Base-by-base conservation (phyloP, 2,888 invertebrate species). In the Beris morrisii region DNA sequence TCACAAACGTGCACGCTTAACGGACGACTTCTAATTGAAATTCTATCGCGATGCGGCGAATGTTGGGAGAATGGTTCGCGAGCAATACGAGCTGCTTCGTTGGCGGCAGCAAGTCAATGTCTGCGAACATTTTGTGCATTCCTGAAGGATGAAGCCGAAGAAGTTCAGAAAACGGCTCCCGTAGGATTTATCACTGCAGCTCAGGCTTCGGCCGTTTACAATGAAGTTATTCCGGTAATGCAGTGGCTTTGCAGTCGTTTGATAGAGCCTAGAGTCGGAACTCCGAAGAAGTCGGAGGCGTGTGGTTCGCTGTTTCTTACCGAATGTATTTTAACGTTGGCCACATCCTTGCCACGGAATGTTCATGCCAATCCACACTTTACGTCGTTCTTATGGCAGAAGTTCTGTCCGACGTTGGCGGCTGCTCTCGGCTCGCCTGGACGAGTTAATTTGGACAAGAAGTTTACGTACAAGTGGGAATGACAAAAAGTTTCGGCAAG, bases 81-180 rank as follows among this genome's bases (percentile, higher is more conserved):
- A 69, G 92, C 90, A 57, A 90, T 92, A 3, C 87, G 91, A 70
- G 94, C 93, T 0, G 94, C 95, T 0, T 93, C 94, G 0, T 85
- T 93, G 73, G 95, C 95, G 2, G 94, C 95, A 0, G 92, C 95
- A 6, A 93, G 93, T 65, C 95, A 95, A 78, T 91, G 93, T 4
- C 80, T 96, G 43, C 84, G 93, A 55, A 92, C 93, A 0, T 94
- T 95, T 77, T 92, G 92, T 74, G 86, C 90, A 28, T 92, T 92
- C 76, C 80, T 93, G 61, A 92, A 81, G 63, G 81, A 81, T 72
- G 84, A 84, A 73, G 84, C 75, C 73, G 84, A 78, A 78, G 84
- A 78, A 80, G 83, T 74, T 71, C 83, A 81, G 79, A 84, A 83
- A 81, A 84, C 74, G 70, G 84, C 79, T 72, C 83, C 75, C 71